Percentiles rank a stretch among this genome's conserved stretches.
Conservation (phyloP, 2,888 invertebrate genomes). For the Diarsia brunnea region DNA sequence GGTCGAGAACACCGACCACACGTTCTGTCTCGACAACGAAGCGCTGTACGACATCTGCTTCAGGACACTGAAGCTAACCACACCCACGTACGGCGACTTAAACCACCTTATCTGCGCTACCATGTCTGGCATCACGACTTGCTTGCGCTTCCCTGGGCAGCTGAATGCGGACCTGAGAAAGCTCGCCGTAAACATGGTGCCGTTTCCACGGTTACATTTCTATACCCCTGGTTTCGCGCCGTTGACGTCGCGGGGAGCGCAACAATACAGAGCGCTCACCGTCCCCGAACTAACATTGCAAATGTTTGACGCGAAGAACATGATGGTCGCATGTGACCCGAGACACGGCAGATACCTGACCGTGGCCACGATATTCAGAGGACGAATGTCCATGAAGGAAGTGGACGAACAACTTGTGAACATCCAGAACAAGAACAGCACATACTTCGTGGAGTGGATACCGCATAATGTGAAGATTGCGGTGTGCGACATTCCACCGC, state of each 20-base stretch:
- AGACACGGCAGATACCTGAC: conserved; percentile 97
- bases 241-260: conserved; percentile 95
- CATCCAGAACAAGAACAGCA: conserved; percentile 94
- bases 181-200: conserved; percentile 90
- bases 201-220: conserved; percentile 92
- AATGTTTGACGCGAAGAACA: conserved; percentile 93
- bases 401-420: conserved; percentile 95
- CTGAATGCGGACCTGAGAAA: conserved; percentile 87
- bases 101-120: conserved; percentile 96
- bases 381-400: conserved; percentile 98
- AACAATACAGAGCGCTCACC: conserved; percentile 97
- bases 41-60: conserved; percentile 94
- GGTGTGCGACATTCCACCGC: conserved; percentile 95
- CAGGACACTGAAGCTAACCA: conserved; percentile 93
- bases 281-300: conserved; percentile 96
- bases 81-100: conserved; percentile 95
- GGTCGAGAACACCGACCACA: conserved; percentile 93
- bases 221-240: conserved; percentile 92
- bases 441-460: conserved; percentile 95
- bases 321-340: conserved; percentile 98
- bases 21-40: conserved; percentile 95
- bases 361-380: conserved; percentile 97
- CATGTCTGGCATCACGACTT: conserved; percentile 96
- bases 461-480: conserved; percentile 95
- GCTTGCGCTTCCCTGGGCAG: conserved; percentile 92